These are phyloP conservation scores for Lipotes vexillifer DNA, from an alignment of 2,113 vertebrate genomes.

Conservation along the genomic window DNA sequence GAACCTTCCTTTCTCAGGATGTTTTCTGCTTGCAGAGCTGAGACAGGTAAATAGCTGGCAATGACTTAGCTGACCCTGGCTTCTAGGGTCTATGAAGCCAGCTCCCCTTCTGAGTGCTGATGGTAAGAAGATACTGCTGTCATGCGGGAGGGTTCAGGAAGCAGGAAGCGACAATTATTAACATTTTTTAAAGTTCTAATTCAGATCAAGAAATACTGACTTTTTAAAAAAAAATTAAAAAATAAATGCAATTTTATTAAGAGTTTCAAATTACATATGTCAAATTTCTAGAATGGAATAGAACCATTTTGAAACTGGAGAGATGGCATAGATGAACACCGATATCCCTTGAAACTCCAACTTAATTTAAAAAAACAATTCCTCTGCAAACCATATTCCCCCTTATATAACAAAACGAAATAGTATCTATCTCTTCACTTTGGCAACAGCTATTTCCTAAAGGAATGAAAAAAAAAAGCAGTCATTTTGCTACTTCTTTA, in stretches of 20 bases:
- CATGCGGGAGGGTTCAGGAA: background rate
- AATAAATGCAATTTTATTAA: constrained; percentile 71
- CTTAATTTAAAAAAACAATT: constrained; percentile 5
- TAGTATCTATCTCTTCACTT: constrained; percentile 42
- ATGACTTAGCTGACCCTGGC: background rate
- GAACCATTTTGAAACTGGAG: constrained; percentile 48
- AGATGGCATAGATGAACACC: constrained; percentile 43
- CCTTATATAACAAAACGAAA: background rate
- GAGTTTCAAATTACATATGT: constrained; percentile 68
- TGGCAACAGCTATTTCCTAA: constrained; percentile 61
- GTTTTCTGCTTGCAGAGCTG: background rate
- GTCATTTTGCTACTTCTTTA: constrained; percentile 2
- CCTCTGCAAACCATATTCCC: constrained; percentile 19
- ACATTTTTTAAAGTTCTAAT: background rate
- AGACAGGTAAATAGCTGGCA: background rate
- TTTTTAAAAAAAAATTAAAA: constrained; percentile 54
- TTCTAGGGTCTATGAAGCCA: background rate
- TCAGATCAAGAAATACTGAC: background rate
- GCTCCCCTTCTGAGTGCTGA: background rate
- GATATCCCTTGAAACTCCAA: background rate
- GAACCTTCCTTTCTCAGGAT: background rate
- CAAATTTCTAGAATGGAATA: constrained; percentile 57
- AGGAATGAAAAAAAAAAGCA: background rate
- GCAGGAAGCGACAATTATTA: background rate
- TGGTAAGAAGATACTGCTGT: background rate